These are phyloP conservation scores for Gnathonemus longibarbis DNA, from an alignment of 2,113 vertebrate species.

Conservation along the genomic window DNA sequence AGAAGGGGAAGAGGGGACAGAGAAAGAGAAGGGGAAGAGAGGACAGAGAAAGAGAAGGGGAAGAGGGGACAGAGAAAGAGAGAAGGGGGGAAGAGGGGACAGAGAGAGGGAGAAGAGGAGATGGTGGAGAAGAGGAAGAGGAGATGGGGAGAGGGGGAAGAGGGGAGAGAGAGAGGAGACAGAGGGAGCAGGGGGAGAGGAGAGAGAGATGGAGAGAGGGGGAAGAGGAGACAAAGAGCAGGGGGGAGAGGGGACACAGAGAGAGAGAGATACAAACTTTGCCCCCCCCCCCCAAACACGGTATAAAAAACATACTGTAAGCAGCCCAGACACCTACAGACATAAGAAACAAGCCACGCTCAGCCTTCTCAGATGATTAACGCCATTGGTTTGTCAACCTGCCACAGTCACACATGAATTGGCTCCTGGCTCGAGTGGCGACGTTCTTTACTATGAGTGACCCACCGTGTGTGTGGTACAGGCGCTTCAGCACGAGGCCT, in stretches of 20 bases:
- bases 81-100: background rate
- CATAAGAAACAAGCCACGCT: background rate
- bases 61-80: too few relatives aligned
- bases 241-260: too few relatives aligned
- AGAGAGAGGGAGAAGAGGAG: too few relatives aligned
- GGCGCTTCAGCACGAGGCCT: background rate
- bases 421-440: background rate
- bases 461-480: background rate
- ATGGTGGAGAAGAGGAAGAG: too few relatives aligned
- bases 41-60: too few relatives aligned
- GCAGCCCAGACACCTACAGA: background rate
- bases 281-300: too few relatives aligned
- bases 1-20: too few relatives aligned
- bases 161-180: background rate
- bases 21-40: too few relatives aligned
- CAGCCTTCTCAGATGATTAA: background rate
- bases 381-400: background rate
- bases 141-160: background rate
- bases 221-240: background rate
- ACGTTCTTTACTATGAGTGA: background rate
- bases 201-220: background rate
- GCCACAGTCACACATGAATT: background rate
- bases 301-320: too few relatives aligned
- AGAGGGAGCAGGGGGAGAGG: too few relatives aligned
- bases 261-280: too few relatives aligned